phyloP scores from a whole-genome alignment of 2,888 invertebrate species.

The Gari tellinella region DNA sequence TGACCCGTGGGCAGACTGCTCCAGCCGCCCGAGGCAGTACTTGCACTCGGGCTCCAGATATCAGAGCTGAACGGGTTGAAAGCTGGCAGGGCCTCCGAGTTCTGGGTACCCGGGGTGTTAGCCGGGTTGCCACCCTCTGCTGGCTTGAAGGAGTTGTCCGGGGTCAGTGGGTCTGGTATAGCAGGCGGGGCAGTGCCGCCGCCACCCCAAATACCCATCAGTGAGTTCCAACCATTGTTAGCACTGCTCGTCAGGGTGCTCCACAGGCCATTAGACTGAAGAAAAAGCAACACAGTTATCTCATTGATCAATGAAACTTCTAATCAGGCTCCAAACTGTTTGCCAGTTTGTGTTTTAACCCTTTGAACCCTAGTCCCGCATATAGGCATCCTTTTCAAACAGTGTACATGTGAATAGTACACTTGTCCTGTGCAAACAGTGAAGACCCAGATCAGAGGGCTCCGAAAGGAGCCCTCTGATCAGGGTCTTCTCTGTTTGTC shows the following conservation, averaged over 20 bases:
- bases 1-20: conserved; percentile 35
- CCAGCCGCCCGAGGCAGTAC: conserved; percentile 62
- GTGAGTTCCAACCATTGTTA: conserved; percentile 76
- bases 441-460: too few relatives aligned
- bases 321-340: too few relatives aligned
- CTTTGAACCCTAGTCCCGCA: too few relatives aligned
- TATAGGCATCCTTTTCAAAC: too few relatives aligned
- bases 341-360: too few relatives aligned
- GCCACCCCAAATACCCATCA: conserved; percentile 73
- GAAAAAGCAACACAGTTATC: too few relatives aligned
- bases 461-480: too few relatives aligned
- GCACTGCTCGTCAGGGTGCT: conserved; percentile 77
- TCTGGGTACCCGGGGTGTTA: conserved; percentile 35
- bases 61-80: conserved; percentile 78
- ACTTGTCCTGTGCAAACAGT: too few relatives aligned
- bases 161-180: conserved; percentile 30
- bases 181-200: conserved; percentile 37
- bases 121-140: conserved; percentile 19
- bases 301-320: too few relatives aligned
- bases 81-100: conserved; percentile 54
- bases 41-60: conserved; percentile 78
- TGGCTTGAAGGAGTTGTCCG: conserved; percentile 31
- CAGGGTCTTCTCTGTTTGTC: too few relatives aligned
- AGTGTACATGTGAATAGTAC: too few relatives aligned
- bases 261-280: conserved; percentile 69